Evolutionary conservation across 1,140 invertebrate species (phyloP).

Genomic region (Ylistrum balloti): DNA sequence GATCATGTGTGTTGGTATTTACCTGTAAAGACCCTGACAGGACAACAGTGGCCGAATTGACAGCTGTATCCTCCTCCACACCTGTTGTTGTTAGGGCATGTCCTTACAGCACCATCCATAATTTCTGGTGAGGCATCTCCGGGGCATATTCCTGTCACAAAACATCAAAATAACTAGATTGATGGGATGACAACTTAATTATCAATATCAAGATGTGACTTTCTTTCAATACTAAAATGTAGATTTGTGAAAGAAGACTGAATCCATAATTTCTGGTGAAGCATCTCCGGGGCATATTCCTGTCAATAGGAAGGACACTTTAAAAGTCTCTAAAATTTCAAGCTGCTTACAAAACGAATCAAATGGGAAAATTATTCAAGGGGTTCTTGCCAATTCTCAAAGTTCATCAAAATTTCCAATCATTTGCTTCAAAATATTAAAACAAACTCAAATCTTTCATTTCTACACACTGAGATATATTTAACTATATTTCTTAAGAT

Average conservation of each 20-base stretch:
- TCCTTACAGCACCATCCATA: background rate
- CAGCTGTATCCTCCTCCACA: background rate
- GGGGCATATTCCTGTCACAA: background rate
- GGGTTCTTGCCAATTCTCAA: no score
- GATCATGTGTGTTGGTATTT: no score
- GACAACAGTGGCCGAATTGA: background rate
- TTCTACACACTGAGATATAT: no score
- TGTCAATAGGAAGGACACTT: no score
- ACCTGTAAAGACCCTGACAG: slow-evolving; percentile 3
- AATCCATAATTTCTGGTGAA: background rate
- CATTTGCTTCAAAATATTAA: no score
- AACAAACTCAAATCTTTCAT: no score
- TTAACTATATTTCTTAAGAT: no score
- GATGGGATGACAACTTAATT: background rate
- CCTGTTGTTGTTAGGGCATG: background rate
- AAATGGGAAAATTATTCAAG: no score
- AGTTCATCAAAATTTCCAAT: no score
- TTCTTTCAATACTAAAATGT: no score
- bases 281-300: background rate
- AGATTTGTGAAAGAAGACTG: background rate
- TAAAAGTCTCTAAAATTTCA: background rate
- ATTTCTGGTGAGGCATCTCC: background rate
- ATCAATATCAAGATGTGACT: no score
- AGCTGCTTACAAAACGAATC: no score
- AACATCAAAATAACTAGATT: background rate